Evolutionary conservation across 2,113 vertebrate genomes (phyloP).

Genomic region (Prochilodus magdalenae): DNA sequence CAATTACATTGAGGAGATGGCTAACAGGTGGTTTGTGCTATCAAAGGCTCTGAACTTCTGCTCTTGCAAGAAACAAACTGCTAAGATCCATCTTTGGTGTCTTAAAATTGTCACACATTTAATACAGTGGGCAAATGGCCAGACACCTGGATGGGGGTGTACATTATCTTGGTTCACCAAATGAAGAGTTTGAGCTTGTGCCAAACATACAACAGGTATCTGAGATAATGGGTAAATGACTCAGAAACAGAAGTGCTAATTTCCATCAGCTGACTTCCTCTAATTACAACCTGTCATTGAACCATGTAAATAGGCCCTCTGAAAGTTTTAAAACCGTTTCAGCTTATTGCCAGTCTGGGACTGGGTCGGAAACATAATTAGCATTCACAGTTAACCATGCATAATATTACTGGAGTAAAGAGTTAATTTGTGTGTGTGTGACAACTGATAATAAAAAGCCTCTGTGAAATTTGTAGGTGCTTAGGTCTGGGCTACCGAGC

Average conservation of each 20-base stretch:
- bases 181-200: constrained; percentile 13
- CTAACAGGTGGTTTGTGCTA: not conserved
- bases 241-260: not conserved
- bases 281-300: constrained; percentile 19
- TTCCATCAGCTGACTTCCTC: not conserved
- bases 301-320: not conserved
- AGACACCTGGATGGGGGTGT: constrained; percentile 1
- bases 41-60: constrained; percentile 11
- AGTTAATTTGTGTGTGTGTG: not conserved
- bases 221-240: constrained; percentile 8
- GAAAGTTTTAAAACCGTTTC: not conserved
- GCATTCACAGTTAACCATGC: not conserved
- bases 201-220: not conserved
- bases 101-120: not conserved
- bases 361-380: not conserved
- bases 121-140: not conserved
- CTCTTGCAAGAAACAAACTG: not conserved
- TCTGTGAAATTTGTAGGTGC: too few relatives aligned
- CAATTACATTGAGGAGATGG: constrained; percentile 1
- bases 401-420: not conserved
- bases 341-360: not conserved
- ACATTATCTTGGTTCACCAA: constrained; percentile 3
- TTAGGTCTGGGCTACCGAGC: too few relatives aligned
- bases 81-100: not conserved
- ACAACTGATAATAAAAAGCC: too few relatives aligned